These are phyloP conservation scores for Stomorhina lunata DNA, from an alignment of 2,888 invertebrate species.

Conservation along the genomic window DNA sequence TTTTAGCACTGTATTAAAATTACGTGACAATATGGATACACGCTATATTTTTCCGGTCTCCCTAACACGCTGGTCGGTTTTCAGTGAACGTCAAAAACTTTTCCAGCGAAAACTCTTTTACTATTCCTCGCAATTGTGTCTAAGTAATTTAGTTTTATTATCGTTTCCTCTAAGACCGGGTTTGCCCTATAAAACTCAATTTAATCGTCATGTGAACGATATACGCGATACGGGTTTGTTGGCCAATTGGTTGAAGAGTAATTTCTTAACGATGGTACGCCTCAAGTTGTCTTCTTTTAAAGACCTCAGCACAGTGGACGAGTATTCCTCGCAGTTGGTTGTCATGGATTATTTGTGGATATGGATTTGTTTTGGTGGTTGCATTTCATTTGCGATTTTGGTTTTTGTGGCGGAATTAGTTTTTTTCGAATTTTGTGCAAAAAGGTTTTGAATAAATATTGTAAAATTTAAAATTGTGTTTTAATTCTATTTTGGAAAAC, in stretches of 20 bases:
- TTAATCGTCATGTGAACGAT: constrained; percentile 57
- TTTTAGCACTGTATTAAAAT: constrained; percentile 11
- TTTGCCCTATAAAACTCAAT: constrained; percentile 46
- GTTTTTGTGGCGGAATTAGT: constrained; percentile 33
- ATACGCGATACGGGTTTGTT: constrained; percentile 56
- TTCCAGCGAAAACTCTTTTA: constrained; percentile 57
- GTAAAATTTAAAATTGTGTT: no score
- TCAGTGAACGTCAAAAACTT: constrained; percentile 48
- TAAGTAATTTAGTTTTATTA: constrained; percentile 11
- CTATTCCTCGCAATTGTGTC: constrained; percentile 39
- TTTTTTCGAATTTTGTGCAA: not conserved
- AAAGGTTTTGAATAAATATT: not conserved
- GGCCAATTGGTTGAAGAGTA: constrained; percentile 48
- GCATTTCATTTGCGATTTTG: not conserved
- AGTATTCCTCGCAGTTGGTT: constrained; percentile 2
- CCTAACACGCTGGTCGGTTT: constrained; percentile 44
- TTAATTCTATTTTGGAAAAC: no score
- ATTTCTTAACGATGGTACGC: constrained; percentile 58
- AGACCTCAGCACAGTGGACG: constrained; percentile 44
- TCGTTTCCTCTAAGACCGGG: constrained; percentile 53
- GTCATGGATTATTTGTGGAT: constrained; percentile 56
- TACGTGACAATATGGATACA: constrained; percentile 43
- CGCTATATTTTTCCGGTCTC: constrained; percentile 52
- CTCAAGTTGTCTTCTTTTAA: constrained; percentile 37
- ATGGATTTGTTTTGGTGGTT: constrained; percentile 37